These are phyloP conservation scores for Rhingia rostrata DNA, from an alignment of 2,888 invertebrate species.

Conservation along the genomic window DNA sequence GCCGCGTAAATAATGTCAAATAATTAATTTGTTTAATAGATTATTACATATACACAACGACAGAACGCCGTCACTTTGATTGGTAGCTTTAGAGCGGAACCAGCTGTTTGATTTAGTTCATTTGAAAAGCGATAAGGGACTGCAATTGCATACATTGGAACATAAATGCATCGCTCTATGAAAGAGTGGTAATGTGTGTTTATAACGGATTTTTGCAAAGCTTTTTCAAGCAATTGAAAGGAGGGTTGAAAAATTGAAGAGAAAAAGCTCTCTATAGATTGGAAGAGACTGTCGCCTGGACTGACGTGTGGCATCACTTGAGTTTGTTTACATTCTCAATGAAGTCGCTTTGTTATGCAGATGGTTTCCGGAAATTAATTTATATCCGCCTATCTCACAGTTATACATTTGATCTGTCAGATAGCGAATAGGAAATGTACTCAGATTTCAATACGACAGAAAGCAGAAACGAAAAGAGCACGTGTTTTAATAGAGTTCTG, in stretches of 20 bases:
- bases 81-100: slow-evolving; percentile 1
- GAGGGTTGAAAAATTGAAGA: neutral
- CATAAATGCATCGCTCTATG: too few species aligned
- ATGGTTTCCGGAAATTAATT: slow-evolving; percentile 31
- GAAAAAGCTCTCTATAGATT: slow-evolving; percentile 20
- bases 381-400: slow-evolving; percentile 14
- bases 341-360: slow-evolving; percentile 2
- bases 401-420: neutral
- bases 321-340: slow-evolving; percentile 42
- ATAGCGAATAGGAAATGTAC: slow-evolving; percentile 8
- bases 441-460: neutral
- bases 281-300: too few species aligned
- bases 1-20: too few species aligned
- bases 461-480: neutral
- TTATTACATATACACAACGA: neutral
- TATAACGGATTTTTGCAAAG: neutral
- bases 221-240: neutral
- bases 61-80: too few species aligned
- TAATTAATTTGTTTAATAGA: too few species aligned
- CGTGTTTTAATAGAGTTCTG: neutral
- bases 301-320: slow-evolving; percentile 43
- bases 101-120: slow-evolving; percentile 42
- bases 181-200: too few species aligned
- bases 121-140: neutral
- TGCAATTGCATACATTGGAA: neutral